Evolutionary conservation across 2,797 vertebrate species (phyloP).

Genomic region (Myotis myotis): DNA sequence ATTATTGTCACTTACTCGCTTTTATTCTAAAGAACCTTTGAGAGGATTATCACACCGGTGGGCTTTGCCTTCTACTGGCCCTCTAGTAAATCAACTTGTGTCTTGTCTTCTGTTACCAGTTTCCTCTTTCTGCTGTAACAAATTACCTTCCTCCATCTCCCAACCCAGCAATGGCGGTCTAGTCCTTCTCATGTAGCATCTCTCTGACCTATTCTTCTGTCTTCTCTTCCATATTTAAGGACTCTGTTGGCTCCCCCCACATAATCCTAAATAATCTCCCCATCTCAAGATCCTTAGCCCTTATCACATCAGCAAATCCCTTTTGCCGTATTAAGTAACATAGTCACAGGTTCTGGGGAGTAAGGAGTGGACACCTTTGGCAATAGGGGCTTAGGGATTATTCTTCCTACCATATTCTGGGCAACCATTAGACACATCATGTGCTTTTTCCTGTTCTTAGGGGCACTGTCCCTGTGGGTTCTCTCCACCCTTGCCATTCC

Average conservation of each 20-base stretch:
- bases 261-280: neutral
- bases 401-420: neutral
- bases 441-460: neutral
- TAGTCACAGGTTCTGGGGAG: neutral
- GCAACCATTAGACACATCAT: neutral
- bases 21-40: constrained; percentile 31
- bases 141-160: neutral
- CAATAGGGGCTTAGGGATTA: neutral
- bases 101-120: neutral
- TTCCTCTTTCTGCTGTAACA: neutral
- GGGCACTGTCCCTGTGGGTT: neutral
- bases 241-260: neutral
- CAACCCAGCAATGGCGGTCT: neutral
- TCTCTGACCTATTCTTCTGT: neutral
- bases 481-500: neutral
- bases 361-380: neutral
- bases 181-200: neutral
- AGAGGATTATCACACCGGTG: neutral
- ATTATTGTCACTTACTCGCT: neutral
- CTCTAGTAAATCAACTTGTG: neutral
- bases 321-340: neutral
- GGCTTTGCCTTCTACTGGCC: neutral
- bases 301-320: neutral
- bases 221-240: neutral
- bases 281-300: neutral